Evolutionary conservation across 2,113 vertebrate species (phyloP), one percentile per base, ranked within the genome.

Genomic region (Otis tarda): DNA sequence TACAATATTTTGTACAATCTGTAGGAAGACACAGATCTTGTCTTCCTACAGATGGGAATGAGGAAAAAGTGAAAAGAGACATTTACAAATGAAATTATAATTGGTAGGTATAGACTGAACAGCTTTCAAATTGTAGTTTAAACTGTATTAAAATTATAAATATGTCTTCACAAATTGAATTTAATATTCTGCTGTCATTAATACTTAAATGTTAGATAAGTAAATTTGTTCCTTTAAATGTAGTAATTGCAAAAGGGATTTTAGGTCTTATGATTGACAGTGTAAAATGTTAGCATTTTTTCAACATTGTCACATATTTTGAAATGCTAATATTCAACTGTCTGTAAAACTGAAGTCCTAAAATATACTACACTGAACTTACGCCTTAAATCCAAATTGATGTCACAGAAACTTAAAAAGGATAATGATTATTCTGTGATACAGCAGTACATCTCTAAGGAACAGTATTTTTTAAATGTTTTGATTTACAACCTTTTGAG

Each of bases 31-130:
- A 59, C 6, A 67, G 49, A 68, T 89, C 56, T 55, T 90, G 20
- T 53, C 63, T 92, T 90, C 56, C 53, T 64, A 53, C 15, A 87
- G 47, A 81, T 2, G 8, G 80, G 64, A 81, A 56, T 33, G 17
- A 63, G 24, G 28, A 71, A 78, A 65, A 92, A 86, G 35, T 68
- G 33, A 87, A 55, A 22, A 73, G 50, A 83, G 33, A 57, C 39
- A 60, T 64, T 81, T 81, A 20, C 19, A 92, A 96, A 96, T 87
- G 78, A 87, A 93, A 87, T 91, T 85, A 33, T 83, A 94, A 87
- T 60, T 89, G 76, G 52, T 88, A 94, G 43, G 16, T 86, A 71
- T 53, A 78, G 61, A 53, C 65, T 37, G 43, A 94, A 20, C 17
- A 81, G 30, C 39, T 49, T 83, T 84, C 79, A 89, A 92, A 55